phyloP scores from a whole-genome alignment of 2,113 vertebrate genomes.

The Solea solea region DNA sequence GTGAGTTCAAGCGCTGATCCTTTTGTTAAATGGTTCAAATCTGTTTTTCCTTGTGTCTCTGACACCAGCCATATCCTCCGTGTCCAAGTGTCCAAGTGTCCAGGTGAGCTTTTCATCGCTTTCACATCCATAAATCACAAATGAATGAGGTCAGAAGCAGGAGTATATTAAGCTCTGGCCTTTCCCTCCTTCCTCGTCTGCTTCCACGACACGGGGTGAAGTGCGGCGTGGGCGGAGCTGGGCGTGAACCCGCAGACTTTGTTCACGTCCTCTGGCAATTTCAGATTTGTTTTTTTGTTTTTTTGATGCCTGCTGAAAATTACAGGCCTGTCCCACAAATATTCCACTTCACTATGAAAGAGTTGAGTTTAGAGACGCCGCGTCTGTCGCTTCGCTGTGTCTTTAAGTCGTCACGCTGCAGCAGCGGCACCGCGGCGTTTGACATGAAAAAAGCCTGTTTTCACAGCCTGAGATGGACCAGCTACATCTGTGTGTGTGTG shows the following conservation, averaged over 20 bases:
- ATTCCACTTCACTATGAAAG: not conserved
- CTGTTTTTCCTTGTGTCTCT: no score
- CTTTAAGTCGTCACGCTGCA: conserved; percentile 19
- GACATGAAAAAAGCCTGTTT: conserved; percentile 44
- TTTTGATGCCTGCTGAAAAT: conserved; percentile 9
- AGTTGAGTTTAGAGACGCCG: conserved; percentile 3
- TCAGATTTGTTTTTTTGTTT: not conserved
- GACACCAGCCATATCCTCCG: no score
- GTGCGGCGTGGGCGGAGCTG: not conserved
- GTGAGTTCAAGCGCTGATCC: no score
- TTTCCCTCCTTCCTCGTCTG: not conserved
- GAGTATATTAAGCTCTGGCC: not conserved
- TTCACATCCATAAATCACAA: no score
- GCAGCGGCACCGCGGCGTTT: conserved; percentile 11
- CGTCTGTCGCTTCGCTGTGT: conserved; percentile 4
- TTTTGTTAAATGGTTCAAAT: no score
- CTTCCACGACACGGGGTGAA: not conserved
- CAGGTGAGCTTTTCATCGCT: no score
- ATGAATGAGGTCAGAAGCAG: no score
- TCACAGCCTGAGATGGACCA: conserved; percentile 1
- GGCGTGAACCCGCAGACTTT: not conserved
- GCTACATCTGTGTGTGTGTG: conserved; percentile 19
- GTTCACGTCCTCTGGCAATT: not conserved
- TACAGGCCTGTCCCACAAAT: not conserved
- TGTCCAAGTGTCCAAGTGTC: no score